Evolutionary conservation across 2,113 vertebrate genomes (phyloP).

Genomic region (Budorcas taxicolor): DNA sequence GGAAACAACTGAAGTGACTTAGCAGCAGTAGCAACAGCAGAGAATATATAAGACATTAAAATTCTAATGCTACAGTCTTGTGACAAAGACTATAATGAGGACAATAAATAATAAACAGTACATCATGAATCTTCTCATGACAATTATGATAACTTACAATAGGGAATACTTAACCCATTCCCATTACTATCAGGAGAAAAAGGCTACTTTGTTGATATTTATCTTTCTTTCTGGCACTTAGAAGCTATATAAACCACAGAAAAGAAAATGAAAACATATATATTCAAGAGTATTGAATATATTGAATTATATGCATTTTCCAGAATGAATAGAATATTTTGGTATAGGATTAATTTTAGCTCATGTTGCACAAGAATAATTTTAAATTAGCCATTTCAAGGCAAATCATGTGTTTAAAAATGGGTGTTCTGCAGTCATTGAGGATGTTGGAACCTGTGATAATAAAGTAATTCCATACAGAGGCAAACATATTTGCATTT

Average conservation of each 20-base stretch:
- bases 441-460: background rate
- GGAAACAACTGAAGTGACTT: too few relatives aligned
- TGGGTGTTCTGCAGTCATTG: background rate
- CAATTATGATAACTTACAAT: constrained; percentile 67
- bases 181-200: constrained; percentile 30
- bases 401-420: background rate
- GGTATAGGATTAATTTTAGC: background rate
- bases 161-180: constrained; percentile 62
- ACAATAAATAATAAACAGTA: constrained; percentile 79
- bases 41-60: constrained; percentile 78
- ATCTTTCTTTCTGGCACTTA: background rate
- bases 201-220: background rate
- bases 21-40: too few relatives aligned
- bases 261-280: background rate
- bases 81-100: constrained; percentile 80
- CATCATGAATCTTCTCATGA: constrained; percentile 71
- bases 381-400: background rate
- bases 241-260: background rate
- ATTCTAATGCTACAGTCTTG: constrained; percentile 69
- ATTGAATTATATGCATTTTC: background rate
- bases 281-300: background rate
- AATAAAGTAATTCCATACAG: background rate
- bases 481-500: constrained; percentile 17
- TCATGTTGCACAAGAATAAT: background rate
- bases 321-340: background rate